phyloP scores from a whole-genome alignment of 2,113 vertebrate genomes.

The Elephas maximus region DNA sequence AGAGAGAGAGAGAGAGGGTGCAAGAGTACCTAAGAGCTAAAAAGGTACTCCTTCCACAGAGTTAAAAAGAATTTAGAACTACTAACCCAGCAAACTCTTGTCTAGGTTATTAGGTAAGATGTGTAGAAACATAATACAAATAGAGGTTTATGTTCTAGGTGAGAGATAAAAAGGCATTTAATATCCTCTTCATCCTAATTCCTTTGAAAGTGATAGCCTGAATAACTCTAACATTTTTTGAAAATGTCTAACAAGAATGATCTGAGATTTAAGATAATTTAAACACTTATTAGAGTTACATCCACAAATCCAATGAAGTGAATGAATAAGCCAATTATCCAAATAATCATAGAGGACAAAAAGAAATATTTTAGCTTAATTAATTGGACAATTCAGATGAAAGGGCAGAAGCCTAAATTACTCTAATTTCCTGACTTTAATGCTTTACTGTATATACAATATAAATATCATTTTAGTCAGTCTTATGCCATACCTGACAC shows the following conservation, averaged over 20 bases:
- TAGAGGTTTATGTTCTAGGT: not conserved
- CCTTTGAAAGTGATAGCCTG: not conserved
- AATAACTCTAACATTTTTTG: conserved; percentile 24
- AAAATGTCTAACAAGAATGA: conserved; percentile 32
- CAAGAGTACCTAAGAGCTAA: not conserved
- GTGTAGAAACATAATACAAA: conserved; percentile 30
- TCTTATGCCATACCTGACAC: not conserved
- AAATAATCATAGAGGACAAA: conserved; percentile 27
- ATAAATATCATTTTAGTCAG: not conserved
- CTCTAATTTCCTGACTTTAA: not conserved
- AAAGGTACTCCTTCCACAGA: not conserved
- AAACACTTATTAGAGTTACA: conserved; percentile 32
- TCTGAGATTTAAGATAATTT: conserved; percentile 22
- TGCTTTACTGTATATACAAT: not conserved
- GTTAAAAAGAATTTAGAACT: conserved; percentile 9
- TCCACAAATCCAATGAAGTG: not conserved
- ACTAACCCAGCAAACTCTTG: not conserved
- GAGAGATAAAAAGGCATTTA: not conserved
- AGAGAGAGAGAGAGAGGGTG: not conserved
- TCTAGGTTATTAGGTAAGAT: not conserved
- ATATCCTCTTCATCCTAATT: conserved; percentile 40
- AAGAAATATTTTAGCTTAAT: not conserved
- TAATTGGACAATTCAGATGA: conserved; percentile 24
- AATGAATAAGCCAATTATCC: not conserved
- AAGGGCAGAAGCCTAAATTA: not conserved